A percentile compares a stretch with the other conserved stretches of the same genome.
These are phyloP conservation scores for Brachyistius frenatus DNA, from an alignment of 2,113 vertebrate genomes.

Conservation along the genomic window DNA sequence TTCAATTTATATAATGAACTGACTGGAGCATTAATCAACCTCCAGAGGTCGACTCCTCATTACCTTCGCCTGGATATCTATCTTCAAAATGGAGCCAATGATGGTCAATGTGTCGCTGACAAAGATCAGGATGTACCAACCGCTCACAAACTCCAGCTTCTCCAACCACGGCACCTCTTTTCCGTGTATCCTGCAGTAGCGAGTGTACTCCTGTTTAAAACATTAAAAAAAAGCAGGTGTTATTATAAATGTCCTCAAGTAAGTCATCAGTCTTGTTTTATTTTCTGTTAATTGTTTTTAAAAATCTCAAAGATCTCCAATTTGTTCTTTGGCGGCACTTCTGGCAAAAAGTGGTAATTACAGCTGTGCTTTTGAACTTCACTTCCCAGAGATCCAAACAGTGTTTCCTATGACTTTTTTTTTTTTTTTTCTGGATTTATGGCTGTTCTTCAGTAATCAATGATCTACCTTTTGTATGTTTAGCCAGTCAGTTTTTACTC, in stretches of 20 bases:
- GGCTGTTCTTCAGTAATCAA: too few relatives aligned
- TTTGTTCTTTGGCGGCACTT: too few relatives aligned
- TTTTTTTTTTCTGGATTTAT: too few relatives aligned
- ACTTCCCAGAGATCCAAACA: too few relatives aligned
- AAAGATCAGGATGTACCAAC: constrained; percentile 97
- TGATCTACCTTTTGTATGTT: too few relatives aligned
- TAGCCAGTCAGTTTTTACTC: too few relatives aligned
- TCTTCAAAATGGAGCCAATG: constrained; percentile 93
- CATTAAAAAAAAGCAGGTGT: background rate
- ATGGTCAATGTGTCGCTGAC: constrained; percentile 91
- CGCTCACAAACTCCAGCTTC: constrained; percentile 92
- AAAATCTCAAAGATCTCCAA: too few relatives aligned
- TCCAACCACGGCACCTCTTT: constrained; percentile 88
- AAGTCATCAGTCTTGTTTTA: background rate
- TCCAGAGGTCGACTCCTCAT: background rate
- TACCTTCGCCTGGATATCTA: constrained; percentile 95
- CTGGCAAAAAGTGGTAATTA: too few relatives aligned
- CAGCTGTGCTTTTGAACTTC: too few relatives aligned
- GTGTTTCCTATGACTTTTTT: too few relatives aligned
- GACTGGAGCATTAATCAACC: background rate
- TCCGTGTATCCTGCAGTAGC: constrained; percentile 83
- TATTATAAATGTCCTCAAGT: too few relatives aligned
- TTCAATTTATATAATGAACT: background rate
- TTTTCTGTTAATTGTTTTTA: background rate
- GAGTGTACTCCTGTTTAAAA: constrained; percentile 87